Base-by-base conservation (phyloP, 2,888 invertebrate species). In the Siphlonurus alternatus region DNA sequence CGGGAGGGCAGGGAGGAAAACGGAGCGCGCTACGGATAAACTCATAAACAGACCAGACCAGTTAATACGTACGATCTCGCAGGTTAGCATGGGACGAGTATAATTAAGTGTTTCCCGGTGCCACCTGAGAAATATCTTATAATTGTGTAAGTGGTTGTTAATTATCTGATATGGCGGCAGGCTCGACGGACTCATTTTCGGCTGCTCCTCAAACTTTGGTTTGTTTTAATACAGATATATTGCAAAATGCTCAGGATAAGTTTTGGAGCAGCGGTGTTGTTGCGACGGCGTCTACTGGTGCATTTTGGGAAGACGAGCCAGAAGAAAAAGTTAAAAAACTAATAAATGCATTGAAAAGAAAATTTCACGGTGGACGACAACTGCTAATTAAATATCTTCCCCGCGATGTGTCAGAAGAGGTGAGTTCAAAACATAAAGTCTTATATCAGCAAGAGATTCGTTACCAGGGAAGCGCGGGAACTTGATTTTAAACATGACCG, bases 371-470 rank as follows among this genome's bases (percentile, higher is more conserved):
- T 65, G 75, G 75, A 60, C 70, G 76, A 20, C 74, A 74, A 65
- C 70, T 76, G 23, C 73, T 73, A 67, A 73, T 76, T 61, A 75
- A 75, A 66, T 75, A 76, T 69, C 69, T 76, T 63, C 76, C 76
- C 7, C 70, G 76, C 51, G 76, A 76, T 70, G 74, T 74, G 61
- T 73, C 74, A 5, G 75, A 76, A 70, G 73, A 76, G 72, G 76
- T 64, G 15, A 53, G 64, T 60, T n/a, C 59, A 22, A n/a, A n/a
- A n/a, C n/a, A n/a, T n/a, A n/a, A n/a, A 1, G 2, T n/a, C 19
- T 54, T 54, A 20, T 22, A 20, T 2, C 22, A 19, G 7, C n/a
- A n/a, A n/a, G n/a, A n/a, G n/a, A n/a, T n/a, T n/a, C n/a, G n/a
- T n/a, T n/a, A n/a, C n/a, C n/a, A n/a, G n/a, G n/a, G n/a, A n/a